Percentiles rank a stretch among this genome's conserved stretches.
Conservation (phyloP, 2,888 invertebrate genomes). For the Meghimatium bilineatum region DNA sequence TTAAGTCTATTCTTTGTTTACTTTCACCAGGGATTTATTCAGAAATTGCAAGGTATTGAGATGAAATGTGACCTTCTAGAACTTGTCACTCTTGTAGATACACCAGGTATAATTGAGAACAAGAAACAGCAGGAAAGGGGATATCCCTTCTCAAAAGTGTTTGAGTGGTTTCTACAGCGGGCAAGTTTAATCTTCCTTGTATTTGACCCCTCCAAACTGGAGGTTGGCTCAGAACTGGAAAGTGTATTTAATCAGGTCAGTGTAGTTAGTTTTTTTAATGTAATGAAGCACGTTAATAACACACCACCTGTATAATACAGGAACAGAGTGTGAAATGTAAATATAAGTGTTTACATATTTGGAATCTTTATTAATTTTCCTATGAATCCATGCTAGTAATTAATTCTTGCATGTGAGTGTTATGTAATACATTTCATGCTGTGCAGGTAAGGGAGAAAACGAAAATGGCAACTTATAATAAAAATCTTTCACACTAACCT, state of each 20-base stretch:
- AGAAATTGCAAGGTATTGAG: constrained; percentile 60
- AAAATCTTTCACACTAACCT: no score
- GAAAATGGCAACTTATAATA: no score
- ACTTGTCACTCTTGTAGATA: constrained; percentile 92
- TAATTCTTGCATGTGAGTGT: no score
- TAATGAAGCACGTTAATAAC: no score
- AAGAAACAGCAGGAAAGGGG: constrained; percentile 93
- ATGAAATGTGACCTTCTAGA: constrained; percentile 59
- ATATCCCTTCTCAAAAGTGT: constrained; percentile 96
- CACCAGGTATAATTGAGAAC: constrained; percentile 92
- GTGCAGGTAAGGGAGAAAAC: no score
- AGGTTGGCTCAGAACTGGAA: constrained; percentile 95
- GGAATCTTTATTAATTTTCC: no score
- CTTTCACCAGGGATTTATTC: constrained; percentile 39
- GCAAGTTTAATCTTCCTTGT: constrained; percentile 96
- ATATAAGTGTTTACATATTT: no score
- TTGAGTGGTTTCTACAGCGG: constrained; percentile 97
- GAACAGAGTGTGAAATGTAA: no score
- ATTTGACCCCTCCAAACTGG: constrained; percentile 95
- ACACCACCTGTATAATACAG: no score
- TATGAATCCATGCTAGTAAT: no score
- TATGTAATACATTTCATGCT: no score
- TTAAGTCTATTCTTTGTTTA: background rate
- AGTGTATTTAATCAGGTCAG: constrained; percentile 26
- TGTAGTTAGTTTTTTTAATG: background rate